Conservation (phyloP, 2,888 invertebrate genomes). For the Polylopha cassiicola region DNA sequence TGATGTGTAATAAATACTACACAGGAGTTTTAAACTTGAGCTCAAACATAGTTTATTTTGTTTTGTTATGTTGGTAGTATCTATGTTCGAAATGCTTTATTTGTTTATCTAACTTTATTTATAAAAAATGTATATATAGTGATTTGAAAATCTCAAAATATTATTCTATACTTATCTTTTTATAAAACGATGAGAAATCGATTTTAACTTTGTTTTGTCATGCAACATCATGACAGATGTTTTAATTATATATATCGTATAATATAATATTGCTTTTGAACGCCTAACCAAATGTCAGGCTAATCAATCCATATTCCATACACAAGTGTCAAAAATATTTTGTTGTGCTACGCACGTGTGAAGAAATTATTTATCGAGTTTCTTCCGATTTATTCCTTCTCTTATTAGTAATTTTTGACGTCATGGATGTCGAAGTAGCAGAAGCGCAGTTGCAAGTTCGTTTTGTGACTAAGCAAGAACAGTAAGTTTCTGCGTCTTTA, state of each 20-base stretch:
- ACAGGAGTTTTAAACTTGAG: not conserved
- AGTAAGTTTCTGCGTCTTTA: too few species aligned
- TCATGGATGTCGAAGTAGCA: constrained; percentile 45
- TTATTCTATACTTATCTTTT: too few species aligned
- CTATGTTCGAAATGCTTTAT: constrained; percentile 1
- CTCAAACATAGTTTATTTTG: not conserved
- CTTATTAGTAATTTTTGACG: not conserved
- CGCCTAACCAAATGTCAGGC: not conserved
- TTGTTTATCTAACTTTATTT: too few species aligned
- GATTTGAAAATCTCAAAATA: too few species aligned
- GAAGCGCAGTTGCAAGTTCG: constrained; percentile 85
- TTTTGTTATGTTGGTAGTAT: constrained; percentile 5
- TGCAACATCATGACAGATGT: too few species aligned
- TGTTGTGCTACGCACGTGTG: constrained; percentile 15
- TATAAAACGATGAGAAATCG: too few species aligned
- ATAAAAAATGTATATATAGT: too few species aligned
- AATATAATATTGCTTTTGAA: not conserved
- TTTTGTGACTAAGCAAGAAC: constrained; percentile 87
- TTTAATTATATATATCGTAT: not conserved
- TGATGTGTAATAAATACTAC: not conserved
- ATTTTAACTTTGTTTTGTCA: too few species aligned
- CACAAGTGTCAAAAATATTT: constrained; percentile 3
- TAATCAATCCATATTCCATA: constrained; percentile 1
- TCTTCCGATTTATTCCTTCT: constrained; percentile 3
- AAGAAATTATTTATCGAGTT: constrained; percentile 3